Percentiles rank a stretch among this genome's conserved stretches.
Conservation (phyloP, 53 echinoderm and acorn worm species). For the Zoroaster sp. region DNA sequence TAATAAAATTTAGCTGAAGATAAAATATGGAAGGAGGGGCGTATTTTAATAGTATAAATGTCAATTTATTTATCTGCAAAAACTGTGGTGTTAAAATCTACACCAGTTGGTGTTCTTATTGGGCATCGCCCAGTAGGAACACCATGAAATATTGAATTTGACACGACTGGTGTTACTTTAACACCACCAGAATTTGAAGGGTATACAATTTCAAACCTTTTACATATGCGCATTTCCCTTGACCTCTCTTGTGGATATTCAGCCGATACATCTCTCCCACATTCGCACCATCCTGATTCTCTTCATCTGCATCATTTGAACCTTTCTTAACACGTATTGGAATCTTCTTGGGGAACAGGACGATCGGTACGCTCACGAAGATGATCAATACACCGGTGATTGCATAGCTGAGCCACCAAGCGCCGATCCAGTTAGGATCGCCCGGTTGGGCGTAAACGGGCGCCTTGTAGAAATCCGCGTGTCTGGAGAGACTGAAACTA, state of each 20-base stretch:
- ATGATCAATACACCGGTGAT: conserved; percentile 58
- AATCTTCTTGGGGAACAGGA: conserved; percentile 71
- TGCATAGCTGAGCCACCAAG: conserved; percentile 89
- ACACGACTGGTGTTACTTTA: too few species aligned
- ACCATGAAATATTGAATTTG: too few species aligned
- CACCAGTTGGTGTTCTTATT: too few species aligned
- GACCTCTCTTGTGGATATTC: not conserved
- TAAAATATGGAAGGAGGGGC: too few species aligned
- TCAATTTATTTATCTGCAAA: too few species aligned
- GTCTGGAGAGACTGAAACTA: conserved; percentile 10
- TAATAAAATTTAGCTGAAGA: too few species aligned
- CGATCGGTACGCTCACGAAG: conserved; percentile 63
- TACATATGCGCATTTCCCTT: not conserved
- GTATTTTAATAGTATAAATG: too few species aligned
- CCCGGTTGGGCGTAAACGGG: conserved; percentile 7
- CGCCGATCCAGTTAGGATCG: conserved; percentile 81
- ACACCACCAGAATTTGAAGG: too few species aligned
- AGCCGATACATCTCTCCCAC: conserved; percentile 4
- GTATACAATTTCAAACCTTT: too few species aligned
- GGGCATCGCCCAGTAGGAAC: too few species aligned
- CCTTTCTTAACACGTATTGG: not conserved
- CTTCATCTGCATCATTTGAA: not conserved
- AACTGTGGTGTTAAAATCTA: too few species aligned
- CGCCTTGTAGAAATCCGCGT: conserved; percentile 47
- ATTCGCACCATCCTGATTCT: not conserved